Conservation (phyloP, 2,113 vertebrate genomes). For the Phocoena phocoena region DNA sequence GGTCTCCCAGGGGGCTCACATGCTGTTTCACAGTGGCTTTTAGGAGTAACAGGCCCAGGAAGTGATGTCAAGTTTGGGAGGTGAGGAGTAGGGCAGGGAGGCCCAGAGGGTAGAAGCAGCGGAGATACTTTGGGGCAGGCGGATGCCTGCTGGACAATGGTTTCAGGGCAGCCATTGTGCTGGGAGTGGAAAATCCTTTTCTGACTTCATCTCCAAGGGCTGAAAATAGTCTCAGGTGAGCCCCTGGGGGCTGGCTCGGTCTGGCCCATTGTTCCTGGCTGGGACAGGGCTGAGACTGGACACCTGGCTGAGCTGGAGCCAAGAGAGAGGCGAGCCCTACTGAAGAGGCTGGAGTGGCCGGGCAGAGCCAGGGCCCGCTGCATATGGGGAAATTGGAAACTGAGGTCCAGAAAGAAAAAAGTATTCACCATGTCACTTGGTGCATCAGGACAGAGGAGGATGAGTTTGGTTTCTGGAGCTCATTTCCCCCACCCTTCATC, state of each 20-base stretch:
- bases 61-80: background rate
- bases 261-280: constrained; percentile 54
- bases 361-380: no score
- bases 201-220: constrained; percentile 31
- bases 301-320: background rate
- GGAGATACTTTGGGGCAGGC: constrained; percentile 24
- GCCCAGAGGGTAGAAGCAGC: background rate
- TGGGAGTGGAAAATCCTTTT: constrained; percentile 63
- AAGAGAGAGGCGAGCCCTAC: background rate
- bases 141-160: constrained; percentile 52
- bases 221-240: constrained; percentile 63
- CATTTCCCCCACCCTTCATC: rapidly evolving
- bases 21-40: background rate
- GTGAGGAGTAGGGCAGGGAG: background rate
- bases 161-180: constrained; percentile 44
- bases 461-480: background rate
- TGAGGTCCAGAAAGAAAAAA: background rate
- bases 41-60: constrained; percentile 5
- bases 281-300: background rate
- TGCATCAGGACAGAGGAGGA: background rate
- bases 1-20: background rate
- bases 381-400: background rate
- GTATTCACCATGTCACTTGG: background rate
- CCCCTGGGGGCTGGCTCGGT: background rate
- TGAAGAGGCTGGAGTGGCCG: background rate